phyloP scores from a whole-genome alignment of 2,888 invertebrate species.

The Eubasilissa splendida region DNA sequence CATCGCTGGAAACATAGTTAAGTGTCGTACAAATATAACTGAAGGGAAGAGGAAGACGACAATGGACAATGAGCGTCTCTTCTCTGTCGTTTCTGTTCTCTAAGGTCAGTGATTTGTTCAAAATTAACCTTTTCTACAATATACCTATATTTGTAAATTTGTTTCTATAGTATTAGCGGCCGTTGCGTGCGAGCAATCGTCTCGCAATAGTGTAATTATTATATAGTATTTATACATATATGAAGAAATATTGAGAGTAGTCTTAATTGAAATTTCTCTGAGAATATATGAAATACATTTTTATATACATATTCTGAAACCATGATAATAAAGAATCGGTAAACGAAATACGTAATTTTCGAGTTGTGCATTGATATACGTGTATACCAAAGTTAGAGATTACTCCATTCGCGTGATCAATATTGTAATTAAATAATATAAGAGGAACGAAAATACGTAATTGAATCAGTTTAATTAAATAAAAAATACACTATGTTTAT shows the following conservation, averaged over 20 bases:
- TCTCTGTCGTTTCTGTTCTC: conserved; percentile 22
- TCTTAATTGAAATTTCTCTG: conserved; percentile 50
- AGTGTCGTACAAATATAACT: conserved; percentile 50
- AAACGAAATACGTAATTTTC: conserved; percentile 58
- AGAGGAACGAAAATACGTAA: conserved; percentile 57
- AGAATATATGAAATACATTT: conserved; percentile 55
- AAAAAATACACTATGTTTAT: conserved; percentile 48
- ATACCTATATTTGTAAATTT: conserved; percentile 64
- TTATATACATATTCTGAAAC: conserved; percentile 58
- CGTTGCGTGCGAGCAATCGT: conserved; percentile 61
- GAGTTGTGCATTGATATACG: conserved; percentile 55
- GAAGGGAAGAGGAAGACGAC: conserved; percentile 18
- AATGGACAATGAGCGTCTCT: conserved; percentile 36
- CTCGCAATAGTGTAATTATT: conserved; percentile 53
- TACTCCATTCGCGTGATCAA: conserved; percentile 53
- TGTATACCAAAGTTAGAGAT: conserved; percentile 73
- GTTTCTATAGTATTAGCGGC: conserved; percentile 64
- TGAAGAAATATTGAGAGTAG: conserved; percentile 51
- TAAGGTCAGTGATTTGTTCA: conserved; percentile 58
- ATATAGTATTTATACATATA: conserved; percentile 58
- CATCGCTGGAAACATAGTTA: conserved; percentile 41
- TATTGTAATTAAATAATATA: conserved; percentile 53
- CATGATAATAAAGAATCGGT: conserved; percentile 55
- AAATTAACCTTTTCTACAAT: conserved; percentile 56
- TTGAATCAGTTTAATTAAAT: conserved; percentile 50